Evolutionary conservation across 2,113 vertebrate species (phyloP).

Genomic region (Ciconia stormi): DNA sequence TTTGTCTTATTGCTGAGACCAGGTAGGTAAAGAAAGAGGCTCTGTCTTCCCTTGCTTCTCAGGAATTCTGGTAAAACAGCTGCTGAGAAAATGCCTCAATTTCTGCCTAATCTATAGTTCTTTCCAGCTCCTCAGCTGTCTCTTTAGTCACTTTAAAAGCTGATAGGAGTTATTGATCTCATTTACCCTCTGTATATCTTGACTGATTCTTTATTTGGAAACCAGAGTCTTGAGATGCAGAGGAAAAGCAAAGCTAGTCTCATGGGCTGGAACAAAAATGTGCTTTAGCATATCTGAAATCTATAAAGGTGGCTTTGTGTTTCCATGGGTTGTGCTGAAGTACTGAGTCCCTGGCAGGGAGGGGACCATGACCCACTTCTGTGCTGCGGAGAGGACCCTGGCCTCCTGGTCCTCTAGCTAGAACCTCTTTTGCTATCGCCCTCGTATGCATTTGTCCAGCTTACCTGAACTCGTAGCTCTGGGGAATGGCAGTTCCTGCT

Average conservation of each 20-base stretch:
- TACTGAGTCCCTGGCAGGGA: rapidly evolving
- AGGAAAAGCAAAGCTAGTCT: neutral
- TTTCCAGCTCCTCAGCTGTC: neutral
- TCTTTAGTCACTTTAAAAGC: constrained; percentile 11
- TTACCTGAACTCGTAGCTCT: neutral
- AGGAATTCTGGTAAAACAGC: neutral
- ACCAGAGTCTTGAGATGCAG: neutral
- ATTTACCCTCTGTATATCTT: constrained; percentile 9
- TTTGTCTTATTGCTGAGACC: neutral
- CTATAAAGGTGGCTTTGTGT: neutral
- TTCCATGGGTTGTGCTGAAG: neutral
- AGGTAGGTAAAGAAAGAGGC: neutral
- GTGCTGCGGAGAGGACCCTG: neutral
- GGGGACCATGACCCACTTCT: rapidly evolving
- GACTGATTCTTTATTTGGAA: constrained; percentile 16
- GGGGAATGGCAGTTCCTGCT: neutral
- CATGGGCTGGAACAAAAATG: neutral
- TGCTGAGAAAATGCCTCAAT: neutral
- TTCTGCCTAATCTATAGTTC: neutral
- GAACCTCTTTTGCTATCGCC: neutral
- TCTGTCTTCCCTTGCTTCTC: neutral
- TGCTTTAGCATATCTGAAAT: neutral
- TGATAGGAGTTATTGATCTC: constrained; percentile 29
- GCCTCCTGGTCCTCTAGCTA: neutral
- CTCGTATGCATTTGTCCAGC: neutral